Conservation (phyloP, 2,888 invertebrate genomes). For the Leptopilina syphax region DNA sequence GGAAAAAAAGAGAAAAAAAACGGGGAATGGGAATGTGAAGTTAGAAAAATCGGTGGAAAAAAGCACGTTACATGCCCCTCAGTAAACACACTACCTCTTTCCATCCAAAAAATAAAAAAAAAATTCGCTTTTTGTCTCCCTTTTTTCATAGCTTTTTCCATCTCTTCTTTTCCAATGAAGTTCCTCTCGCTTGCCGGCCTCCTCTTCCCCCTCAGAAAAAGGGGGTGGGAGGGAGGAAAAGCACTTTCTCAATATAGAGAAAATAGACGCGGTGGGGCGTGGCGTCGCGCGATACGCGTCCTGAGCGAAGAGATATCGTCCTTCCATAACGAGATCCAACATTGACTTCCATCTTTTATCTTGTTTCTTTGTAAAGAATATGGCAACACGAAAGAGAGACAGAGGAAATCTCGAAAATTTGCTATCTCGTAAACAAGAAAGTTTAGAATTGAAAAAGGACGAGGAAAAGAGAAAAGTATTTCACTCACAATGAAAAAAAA, state of each 20-base stretch:
- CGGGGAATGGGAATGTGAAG: conserved; percentile 34
- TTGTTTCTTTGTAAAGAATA: conserved; percentile 23
- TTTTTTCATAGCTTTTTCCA: background rate
- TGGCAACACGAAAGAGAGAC: background rate
- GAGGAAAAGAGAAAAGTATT: too few species aligned
- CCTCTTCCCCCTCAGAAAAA: too few species aligned
- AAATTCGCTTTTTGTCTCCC: conserved; percentile 11
- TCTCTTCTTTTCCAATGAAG: conserved; percentile 12
- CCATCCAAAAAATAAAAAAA: conserved; percentile 22
- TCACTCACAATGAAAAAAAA: too few species aligned
- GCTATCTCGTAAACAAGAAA: background rate
- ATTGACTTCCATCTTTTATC: conserved; percentile 37
- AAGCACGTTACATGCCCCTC: conserved; percentile 54
- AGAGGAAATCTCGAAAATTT: conserved; percentile 21
- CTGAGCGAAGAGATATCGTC: conserved; percentile 65
- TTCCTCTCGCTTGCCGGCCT: conserved; percentile 6
- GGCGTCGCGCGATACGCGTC: conserved; percentile 62
- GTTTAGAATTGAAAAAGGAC: background rate
- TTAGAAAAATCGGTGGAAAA: conserved; percentile 55
- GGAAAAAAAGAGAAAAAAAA: background rate
- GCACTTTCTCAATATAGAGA: conserved; percentile 63
- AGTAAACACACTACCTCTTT: conserved; percentile 57
- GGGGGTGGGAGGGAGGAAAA: background rate
- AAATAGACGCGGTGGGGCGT: conserved; percentile 61
- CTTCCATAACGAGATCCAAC: conserved; percentile 62